Evolutionary conservation across 2,888 invertebrate genomes (phyloP).

Genomic region (Phania funesta): DNA sequence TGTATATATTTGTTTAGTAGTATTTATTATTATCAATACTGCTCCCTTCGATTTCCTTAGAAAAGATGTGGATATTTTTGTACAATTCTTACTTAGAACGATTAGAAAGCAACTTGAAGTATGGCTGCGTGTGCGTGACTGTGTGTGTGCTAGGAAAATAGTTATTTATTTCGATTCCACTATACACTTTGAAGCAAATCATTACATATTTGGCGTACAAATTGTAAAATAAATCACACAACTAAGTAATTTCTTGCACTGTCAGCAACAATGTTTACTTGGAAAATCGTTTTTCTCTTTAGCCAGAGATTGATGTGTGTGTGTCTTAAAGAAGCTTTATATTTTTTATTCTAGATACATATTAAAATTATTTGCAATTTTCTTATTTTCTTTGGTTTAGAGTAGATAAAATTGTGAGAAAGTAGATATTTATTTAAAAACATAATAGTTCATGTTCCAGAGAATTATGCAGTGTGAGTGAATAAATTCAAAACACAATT

Average conservation of each 20-base stretch:
- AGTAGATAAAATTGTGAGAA: neutral
- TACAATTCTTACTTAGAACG: slow-evolving; percentile 3
- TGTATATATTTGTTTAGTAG: neutral
- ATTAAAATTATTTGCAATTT: neutral
- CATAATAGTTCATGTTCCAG: too few species aligned
- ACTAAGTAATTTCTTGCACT: slow-evolving; percentile 25
- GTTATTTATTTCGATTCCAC: slow-evolving; percentile 26
- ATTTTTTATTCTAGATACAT: neutral
- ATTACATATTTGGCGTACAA: slow-evolving; percentile 34
- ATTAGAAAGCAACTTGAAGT: slow-evolving; percentile 31
- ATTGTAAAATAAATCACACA: slow-evolving; percentile 45
- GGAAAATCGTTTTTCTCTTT: slow-evolving; percentile 19
- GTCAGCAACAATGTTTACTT: slow-evolving; percentile 14
- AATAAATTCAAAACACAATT: too few species aligned
- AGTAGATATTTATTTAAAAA: neutral
- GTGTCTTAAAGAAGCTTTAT: neutral
- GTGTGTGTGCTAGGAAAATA: neutral
- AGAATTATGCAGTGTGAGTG: too few species aligned
- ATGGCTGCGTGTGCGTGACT: neutral
- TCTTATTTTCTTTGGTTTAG: neutral
- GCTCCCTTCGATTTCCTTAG: slow-evolving; percentile 4
- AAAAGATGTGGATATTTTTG: slow-evolving; percentile 9
- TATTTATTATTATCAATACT: slow-evolving; percentile 30
- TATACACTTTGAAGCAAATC: slow-evolving; percentile 22
- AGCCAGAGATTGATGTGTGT: slow-evolving; percentile 32